Percentiles rank a stretch among this genome's conserved stretches.
Conservation (phyloP, 2,888 invertebrate species). For the Aethes cnicana region DNA sequence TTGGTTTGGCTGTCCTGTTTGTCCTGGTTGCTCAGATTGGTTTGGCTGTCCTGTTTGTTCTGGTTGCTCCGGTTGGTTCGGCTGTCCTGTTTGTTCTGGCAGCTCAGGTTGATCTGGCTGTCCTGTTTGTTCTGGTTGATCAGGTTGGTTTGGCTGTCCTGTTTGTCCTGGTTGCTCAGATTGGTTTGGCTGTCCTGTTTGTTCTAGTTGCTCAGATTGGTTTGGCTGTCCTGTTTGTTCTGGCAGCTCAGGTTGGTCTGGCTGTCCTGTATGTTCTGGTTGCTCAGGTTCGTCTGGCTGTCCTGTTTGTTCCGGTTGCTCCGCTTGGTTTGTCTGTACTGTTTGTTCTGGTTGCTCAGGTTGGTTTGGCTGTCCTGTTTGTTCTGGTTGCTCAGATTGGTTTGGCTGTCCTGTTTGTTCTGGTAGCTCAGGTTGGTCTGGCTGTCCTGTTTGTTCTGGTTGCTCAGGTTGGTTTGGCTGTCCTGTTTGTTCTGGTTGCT, state of each 20-base stretch:
- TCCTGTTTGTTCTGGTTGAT: background rate
- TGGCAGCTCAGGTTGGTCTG: background rate
- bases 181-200: no score
- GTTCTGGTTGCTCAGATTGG: background rate
- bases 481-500: background rate
- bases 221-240: background rate
- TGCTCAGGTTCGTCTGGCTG: background rate
- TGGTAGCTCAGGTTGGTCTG: background rate
- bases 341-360: background rate
- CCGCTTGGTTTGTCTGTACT: background rate
- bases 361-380: no score
- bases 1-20: background rate
- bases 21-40: background rate
- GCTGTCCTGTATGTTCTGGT: no score
- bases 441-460: no score
- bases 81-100: background rate
- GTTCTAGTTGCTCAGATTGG: background rate
- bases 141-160: background rate
- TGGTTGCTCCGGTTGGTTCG: background rate
- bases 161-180: no score
- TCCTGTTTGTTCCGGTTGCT: background rate
- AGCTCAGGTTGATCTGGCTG: background rate
- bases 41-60: background rate
- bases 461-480: constrained; percentile 1
- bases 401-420: background rate